Evolutionary conservation across 2,797 vertebrate species (phyloP), one percentile per base, ranked within the genome.

Genomic region (Orestias chungarensis): DNA sequence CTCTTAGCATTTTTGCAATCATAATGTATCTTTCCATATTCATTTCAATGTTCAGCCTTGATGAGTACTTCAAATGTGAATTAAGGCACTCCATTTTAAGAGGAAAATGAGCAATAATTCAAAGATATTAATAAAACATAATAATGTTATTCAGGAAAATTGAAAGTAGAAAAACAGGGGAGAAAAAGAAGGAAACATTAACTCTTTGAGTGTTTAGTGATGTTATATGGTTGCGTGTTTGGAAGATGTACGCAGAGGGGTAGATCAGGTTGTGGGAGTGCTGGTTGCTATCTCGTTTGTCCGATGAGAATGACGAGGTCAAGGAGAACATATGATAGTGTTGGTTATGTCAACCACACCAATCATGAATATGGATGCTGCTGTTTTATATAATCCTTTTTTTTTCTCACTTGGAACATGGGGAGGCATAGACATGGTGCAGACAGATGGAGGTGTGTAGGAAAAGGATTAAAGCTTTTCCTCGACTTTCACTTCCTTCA

Each of bases 91-190:
- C 89, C 81, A 94, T 94, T 94, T 94, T 92, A 85, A 92, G 90
- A 92, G 89, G 92, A 90, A 95, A 95, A 94, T 90, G 92, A 94
- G 94, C 94, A 95, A 95, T 95, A 94, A 95, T 95, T 95, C 92
- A 95, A 89, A 91, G 84, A 92, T 93, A 95, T 95, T 90, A 95
- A 95, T 95, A 95, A 95, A 93, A 91, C 85, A 95, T 94, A 89
- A 93, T 93, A 94, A 94, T 92, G 93, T 90, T 90, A 79, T 93
- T 94, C 87, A 87, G 81, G 87, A 93, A 93, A 93, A 91, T 90
- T 86, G 85, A 93, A 91, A 92, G 90, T 92, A 93, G 80, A 86
- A 93, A 94, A 93, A 93, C 90, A 91, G 85, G 76, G 71, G 73
- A 80, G 76, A 75, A 64, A 44, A 78, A 50, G 64, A 42, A 47